Evolutionary conservation across 2,113 vertebrate genomes (phyloP).

Genomic region (Phycodurus eques): DNA sequence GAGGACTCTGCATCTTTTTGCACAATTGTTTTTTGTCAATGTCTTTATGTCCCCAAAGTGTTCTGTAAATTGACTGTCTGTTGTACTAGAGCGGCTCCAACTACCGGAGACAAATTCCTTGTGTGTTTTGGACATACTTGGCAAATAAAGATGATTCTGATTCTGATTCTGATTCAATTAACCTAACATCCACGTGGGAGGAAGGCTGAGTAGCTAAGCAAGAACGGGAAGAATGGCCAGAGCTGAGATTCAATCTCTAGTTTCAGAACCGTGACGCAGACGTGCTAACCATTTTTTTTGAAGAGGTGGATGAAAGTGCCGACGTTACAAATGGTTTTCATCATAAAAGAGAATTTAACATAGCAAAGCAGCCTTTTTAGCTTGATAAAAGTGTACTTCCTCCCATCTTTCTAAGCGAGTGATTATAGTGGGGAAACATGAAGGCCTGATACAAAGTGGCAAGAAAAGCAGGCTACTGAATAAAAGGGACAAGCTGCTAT

Average conservation of each 20-base stretch:
- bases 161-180: no score
- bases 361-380: slow-evolving; percentile 40
- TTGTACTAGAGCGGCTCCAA: no score
- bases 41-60: no score
- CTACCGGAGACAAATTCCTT: no score
- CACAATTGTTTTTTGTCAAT: no score
- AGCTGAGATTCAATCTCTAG: not conserved
- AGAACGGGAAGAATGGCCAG: not conserved
- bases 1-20: no score
- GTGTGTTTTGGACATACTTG: no score
- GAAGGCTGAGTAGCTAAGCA: no score
- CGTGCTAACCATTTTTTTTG: slow-evolving; percentile 13
- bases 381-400: slow-evolving; percentile 51
- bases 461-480: slow-evolving; percentile 67
- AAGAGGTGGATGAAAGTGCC: slow-evolving; percentile 38
- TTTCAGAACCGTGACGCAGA: not conserved
- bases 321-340: slow-evolving; percentile 47
- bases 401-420: slow-evolving; percentile 46
- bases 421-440: slow-evolving; percentile 43
- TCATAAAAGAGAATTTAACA: slow-evolving; percentile 54
- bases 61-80: no score
- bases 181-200: no score
- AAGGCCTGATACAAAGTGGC: slow-evolving; percentile 50
- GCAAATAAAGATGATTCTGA: no score
- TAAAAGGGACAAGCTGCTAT: slow-evolving; percentile 55